Percentiles rank a stretch among this genome's conserved stretches.
These are phyloP conservation scores for Piprites chloris DNA, from an alignment of 2,113 vertebrate species.

Conservation along the genomic window DNA sequence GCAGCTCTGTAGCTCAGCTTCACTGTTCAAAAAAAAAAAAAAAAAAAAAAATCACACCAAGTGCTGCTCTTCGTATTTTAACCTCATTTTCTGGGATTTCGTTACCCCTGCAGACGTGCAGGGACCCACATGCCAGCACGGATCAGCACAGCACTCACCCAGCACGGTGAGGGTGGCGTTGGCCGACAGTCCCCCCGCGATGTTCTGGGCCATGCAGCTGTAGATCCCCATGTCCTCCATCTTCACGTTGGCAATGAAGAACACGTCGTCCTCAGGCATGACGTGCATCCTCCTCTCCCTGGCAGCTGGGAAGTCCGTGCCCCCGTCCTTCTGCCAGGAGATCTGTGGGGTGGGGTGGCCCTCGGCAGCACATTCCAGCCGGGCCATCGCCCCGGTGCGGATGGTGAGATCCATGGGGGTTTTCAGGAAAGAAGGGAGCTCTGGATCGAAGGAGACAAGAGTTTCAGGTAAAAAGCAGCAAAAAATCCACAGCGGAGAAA, in stretches of 20 bases:
- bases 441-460: slow-evolving; percentile 49
- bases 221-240: slow-evolving; percentile 84
- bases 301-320: slow-evolving; percentile 83
- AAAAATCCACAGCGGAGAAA: not conserved
- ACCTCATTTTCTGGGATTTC: not conserved
- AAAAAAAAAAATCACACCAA: no score
- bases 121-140: not conserved
- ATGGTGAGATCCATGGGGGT: slow-evolving; percentile 83
- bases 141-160: slow-evolving; percentile 46
- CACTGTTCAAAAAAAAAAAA: not conserved
- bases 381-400: slow-evolving; percentile 80
- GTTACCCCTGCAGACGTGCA: no score
- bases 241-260: slow-evolving; percentile 83
- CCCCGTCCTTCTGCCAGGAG: slow-evolving; percentile 85
- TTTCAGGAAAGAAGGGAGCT: slow-evolving; percentile 83
- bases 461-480: not conserved
- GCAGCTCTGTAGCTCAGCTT: not conserved
- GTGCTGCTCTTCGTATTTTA: not conserved
- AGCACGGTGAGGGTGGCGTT: slow-evolving; percentile 79
- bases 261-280: slow-evolving; percentile 84
- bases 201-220: slow-evolving; percentile 82
- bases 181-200: slow-evolving; percentile 75
- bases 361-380: slow-evolving; percentile 81
- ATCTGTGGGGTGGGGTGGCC: slow-evolving; percentile 81
- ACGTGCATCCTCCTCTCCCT: slow-evolving; percentile 85